Base-by-base conservation (phyloP, 2,888 invertebrate species). In the Tolmerus cingulatus region DNA sequence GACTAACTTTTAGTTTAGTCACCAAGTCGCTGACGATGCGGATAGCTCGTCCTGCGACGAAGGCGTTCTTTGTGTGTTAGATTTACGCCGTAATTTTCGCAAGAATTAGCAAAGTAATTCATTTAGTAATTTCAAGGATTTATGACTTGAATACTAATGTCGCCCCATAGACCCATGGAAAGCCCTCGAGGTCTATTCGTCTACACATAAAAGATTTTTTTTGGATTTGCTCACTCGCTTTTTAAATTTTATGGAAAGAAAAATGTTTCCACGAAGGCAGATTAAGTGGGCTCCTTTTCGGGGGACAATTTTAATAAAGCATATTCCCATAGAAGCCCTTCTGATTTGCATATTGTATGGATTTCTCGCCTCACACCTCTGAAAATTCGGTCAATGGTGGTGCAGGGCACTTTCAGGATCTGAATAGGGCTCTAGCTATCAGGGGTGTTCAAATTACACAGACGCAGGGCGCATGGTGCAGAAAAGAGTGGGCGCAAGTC, bases 31-130 rank as follows among this genome's bases (percentile, higher is more conserved):
- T 66, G 66, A 66, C 66, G 12, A 3, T 66, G 23, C 66, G 19
- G 12, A 19, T 66, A 55, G 14, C 12, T 55, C 8, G 55, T 55
- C 55, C 19, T 23, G 66, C 27, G 66, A 66, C 23, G 82, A 66
- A 23, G 14, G 37, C 66, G 57, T 82, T 19, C 37, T 57, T 82
- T 57, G 34, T 66, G 14, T 37, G 27, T 82, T 82, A 19, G 82
- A 40, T 76, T 76, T 76, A 37, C 76, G 30, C 3, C 23, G 57
- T 82, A 55, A 57, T 82, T 82, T 82, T 57, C 82, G 57, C 30
- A 82, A 82, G 82, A 82, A 82, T 82, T 82, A 82, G 40, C 66
- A 57, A 23, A 82, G 82, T 19, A 82, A 82, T 82, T 82, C 57
- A 82, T 82, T 79, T 51, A 79, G 79, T 57, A 57, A 82, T 82